Evolutionary conservation across 2,888 invertebrate genomes (phyloP).

Genomic region (Leptarthrus brevirostris): DNA sequence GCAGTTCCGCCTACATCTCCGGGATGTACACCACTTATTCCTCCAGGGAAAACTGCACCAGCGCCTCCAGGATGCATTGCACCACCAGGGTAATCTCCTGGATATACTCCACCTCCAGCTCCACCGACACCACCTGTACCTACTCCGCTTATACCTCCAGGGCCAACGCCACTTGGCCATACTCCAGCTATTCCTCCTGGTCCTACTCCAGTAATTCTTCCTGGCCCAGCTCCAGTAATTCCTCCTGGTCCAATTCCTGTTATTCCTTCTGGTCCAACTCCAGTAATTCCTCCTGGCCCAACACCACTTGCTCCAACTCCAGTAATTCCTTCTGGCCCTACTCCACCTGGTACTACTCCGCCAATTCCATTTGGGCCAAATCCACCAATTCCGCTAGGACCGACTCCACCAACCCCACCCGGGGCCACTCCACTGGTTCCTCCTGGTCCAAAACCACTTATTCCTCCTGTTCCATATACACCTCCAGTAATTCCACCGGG

Average conservation of each 20-base stretch:
- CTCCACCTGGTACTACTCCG: slow-evolving; percentile 52
- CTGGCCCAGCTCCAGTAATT: slow-evolving; percentile 35
- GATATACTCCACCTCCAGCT: not conserved
- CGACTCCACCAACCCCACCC: slow-evolving; percentile 12
- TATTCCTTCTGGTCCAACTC: not conserved
- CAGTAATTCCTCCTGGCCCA: slow-evolving; percentile 11
- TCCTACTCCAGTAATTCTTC: slow-evolving; percentile 9
- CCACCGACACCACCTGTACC: slow-evolving; percentile 1
- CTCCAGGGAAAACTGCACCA: slow-evolving; percentile 53
- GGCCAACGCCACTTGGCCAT: not conserved
- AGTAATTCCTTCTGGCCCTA: slow-evolving; percentile 48
- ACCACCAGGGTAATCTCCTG: not conserved
- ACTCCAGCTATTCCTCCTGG: slow-evolving; percentile 43
- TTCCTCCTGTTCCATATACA: slow-evolving; percentile 6
- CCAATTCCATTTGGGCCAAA: slow-evolving; percentile 44
- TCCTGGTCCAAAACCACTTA: slow-evolving; percentile 21
- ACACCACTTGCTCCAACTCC: slow-evolving; percentile 49
- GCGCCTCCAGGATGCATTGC: slow-evolving; percentile 39
- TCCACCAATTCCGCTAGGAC: not conserved
- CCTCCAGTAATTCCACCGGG: not conserved
- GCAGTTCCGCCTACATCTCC: slow-evolving; percentile 40
- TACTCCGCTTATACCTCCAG: too few relatives aligned
- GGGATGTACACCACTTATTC: too few relatives aligned
- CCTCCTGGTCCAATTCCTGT: slow-evolving; percentile 27
- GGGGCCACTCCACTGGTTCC: slow-evolving; percentile 17